Base-by-base conservation (phyloP, 2,888 invertebrate species). In the Tromatobia lineatoria region DNA sequence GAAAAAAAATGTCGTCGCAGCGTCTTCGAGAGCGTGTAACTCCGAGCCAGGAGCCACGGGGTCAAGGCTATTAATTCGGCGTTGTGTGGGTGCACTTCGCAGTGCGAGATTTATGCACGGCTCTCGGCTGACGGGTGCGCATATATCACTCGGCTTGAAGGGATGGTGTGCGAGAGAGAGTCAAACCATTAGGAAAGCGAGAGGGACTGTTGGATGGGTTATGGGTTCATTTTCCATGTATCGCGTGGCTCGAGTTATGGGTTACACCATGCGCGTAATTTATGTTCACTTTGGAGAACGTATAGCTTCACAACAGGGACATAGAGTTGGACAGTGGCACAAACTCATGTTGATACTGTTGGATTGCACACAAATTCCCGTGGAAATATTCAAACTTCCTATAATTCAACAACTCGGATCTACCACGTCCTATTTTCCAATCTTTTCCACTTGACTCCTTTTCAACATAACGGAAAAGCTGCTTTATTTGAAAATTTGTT, bases 61-160 rank as follows among this genome's bases (percentile, higher is more conserved):
- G 87, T 87, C 89, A 86, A 82, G 84, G 86, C 87, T 89, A 89
- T 91, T 90, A 90, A 91, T 91, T 90, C 89, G 87, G 89, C 90
- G 89, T 70, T 81, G 84, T 84, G 84, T 84, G 84, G 84, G 87
- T 88, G 90, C 88, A 87, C 88, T 89, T 88, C 86, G 88, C 87
- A 85, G 85, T 84, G 80, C 81, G 86, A 89, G 91, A 91, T 91
- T 91, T 91, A 91, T 90, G 86, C 82, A 81, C 85, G 87, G 87
- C 83, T 87, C 85, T 87, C 87, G 89, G 89, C 86, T 90, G 91
- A 91, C 91, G 87, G 88, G 87, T 82, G 81, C 85, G 85, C 88
- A 87, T 89, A 90, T 88, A 90, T 90, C 90, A 89, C 87, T 69
- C 87, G 70, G 50, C 66, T 75, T 64, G 74, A 45, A 54, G 42